Percentiles rank a stretch among this genome's conserved stretches.
These are phyloP conservation scores for Lucilia cuprina DNA, from an alignment of 1,140 invertebrate genomes.

Conservation along the genomic window DNA sequence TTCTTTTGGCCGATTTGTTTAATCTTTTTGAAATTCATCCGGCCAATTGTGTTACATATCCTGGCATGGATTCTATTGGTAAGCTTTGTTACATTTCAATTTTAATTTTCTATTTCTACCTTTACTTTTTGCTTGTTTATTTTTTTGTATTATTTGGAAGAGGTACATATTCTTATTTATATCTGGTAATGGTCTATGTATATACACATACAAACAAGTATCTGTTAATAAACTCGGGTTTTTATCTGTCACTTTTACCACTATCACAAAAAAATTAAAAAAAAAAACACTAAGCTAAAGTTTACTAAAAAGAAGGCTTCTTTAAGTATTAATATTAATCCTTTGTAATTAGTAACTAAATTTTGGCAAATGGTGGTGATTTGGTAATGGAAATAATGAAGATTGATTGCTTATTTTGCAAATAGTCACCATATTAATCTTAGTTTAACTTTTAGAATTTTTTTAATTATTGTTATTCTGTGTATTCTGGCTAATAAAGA, in stretches of 20 bases:
- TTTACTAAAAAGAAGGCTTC: background rate
- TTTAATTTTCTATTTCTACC: background rate
- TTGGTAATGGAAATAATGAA: too few relatives aligned
- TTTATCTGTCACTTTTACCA: background rate
- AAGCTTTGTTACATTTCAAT: constrained; percentile 49
- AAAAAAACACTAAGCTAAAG: background rate
- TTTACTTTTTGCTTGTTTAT: background rate
- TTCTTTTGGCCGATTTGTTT: constrained; percentile 95
- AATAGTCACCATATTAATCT: background rate
- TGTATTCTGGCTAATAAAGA: background rate
- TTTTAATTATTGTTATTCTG: background rate
- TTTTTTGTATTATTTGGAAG: background rate
- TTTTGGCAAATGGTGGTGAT: too few relatives aligned
- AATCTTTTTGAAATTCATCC: constrained; percentile 94
- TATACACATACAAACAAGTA: background rate
- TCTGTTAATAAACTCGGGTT: background rate
- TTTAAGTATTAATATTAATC: background rate
- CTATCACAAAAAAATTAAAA: background rate
- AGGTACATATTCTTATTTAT: background rate
- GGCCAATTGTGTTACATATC: constrained; percentile 84
- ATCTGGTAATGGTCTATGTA: background rate
- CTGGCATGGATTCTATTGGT: constrained; percentile 69
- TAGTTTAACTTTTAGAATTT: background rate
- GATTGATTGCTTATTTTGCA: background rate
- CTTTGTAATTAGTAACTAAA: too few relatives aligned